These are phyloP conservation scores for Nesometra sesokonis DNA, from an alignment of 35 echinoderm and acorn worm genomes.

Conservation along the genomic window DNA sequence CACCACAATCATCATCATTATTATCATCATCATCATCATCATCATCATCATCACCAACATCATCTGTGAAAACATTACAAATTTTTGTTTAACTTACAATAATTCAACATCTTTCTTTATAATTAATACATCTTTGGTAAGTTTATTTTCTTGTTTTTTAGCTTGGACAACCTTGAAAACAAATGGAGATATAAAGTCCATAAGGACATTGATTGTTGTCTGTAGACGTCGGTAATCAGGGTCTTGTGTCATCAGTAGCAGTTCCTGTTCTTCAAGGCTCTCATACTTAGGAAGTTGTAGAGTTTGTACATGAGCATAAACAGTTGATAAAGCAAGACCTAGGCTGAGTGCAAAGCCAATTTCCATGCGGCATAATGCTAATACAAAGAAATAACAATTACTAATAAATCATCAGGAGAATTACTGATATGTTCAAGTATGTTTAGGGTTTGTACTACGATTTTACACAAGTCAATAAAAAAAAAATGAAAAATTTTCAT, in stretches of 20 bases:
- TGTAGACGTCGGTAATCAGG: constrained; percentile 36
- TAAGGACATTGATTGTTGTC: constrained; percentile 23
- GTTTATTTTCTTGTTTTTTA: neutral
- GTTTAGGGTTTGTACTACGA: too few species aligned
- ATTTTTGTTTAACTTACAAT: neutral
- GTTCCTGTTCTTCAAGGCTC: constrained; percentile 37
- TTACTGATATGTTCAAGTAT: too few species aligned
- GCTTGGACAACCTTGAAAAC: constrained; percentile 29
- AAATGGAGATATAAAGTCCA: constrained; percentile 67
- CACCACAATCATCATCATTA: too few species aligned
- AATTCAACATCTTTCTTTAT: constrained; percentile 7
- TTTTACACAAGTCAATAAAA: too few species aligned
- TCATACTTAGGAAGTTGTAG: constrained; percentile 36
- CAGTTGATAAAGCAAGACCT: neutral
- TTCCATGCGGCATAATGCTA: neutral
- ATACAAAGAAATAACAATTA: neutral
- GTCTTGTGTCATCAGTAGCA: constrained; percentile 59
- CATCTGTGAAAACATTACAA: neutral
- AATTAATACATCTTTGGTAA: neutral
- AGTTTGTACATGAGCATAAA: constrained; percentile 25
- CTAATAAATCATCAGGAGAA: too few species aligned
- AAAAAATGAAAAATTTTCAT: too few species aligned
- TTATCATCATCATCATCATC: too few species aligned
- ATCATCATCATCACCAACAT: too few species aligned
- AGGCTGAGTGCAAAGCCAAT: neutral